Base-by-base conservation (phyloP, 2,113 vertebrate species). In the Cebidichthys violaceus region DNA sequence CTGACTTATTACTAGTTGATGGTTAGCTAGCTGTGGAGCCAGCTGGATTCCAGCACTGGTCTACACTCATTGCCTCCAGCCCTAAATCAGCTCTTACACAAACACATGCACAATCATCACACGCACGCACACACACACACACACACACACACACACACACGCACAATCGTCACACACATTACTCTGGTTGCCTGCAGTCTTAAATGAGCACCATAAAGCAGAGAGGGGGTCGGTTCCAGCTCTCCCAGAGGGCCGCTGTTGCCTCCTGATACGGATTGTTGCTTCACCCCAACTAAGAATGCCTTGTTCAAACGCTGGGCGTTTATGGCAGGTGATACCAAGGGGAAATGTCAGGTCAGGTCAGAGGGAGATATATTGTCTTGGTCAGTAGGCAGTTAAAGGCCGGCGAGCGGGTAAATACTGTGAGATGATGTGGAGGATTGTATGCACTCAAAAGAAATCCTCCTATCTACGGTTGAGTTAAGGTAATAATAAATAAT, bases 301-400 rank as follows among this genome's bases (percentile, higher is more conserved):
- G 86, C 70, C 84, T 84, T 93, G 90, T 92, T 90, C 86, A 92
- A 93, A 93, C 71, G 62, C 43, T 37, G 79, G 64, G 4, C 65
- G 17, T 94, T 94, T 93, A 94, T 94, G 84, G 89, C 88, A 90
- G 92, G 92, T 92, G 90, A 92, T 92, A 84, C 69, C 17, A 22
- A 85, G 92, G 89, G 83, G 76, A 93, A 89, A 90, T 88, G 87
- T 93, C 86, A 89, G 79, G 85, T 59, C 75, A 68, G 82, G 83
- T 76, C 84, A 91, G 60, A 50, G 80, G 50, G 70, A 88, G 75
- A 68, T 79, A 68, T 79, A 85, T 83, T 70, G 85, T 85, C 52
- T 78, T 76, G 77, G 86, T 85, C 73, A 77, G 78, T 59, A 91
- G 84, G 90, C 92, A 83, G 86, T 80, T 55, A 81, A 83, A 37